Evolutionary conservation across 2,113 vertebrate species (phyloP), one percentile per base, ranked within the genome.

Genomic region (human): DNA sequence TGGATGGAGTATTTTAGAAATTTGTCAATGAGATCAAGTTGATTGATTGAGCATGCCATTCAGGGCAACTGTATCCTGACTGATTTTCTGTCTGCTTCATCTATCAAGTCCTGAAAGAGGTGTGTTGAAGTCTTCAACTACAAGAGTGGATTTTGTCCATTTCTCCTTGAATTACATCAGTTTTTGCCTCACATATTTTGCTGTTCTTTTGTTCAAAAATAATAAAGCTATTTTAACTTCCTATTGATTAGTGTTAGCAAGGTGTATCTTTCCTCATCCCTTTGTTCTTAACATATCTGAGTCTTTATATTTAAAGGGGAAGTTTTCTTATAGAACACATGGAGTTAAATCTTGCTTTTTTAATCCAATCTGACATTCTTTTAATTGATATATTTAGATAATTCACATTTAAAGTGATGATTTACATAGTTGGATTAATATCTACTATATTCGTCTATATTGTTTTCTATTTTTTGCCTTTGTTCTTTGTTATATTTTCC

Each of bases 21-120:
- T 45, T 45, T 90, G 75, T 79, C 95, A 95, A 48, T 92, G 89
- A 94, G 59, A 92, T 79, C 84, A 94, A 66, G 18, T 72, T 97
- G 88, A 96, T 72, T 96, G 88, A 95, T 87, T 94, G 84, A 97
- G 61, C 72, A 87, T 30, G 23, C 43, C 73, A 73, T 95, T 95
- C 79, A 85, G 45, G 59, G 85, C 57, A 95, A 92, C 52, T 95
- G 8, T 43, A 68, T 66, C 43, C 68, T 93, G n/a, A 89, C 40
- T 73, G 93, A 94, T 95, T 92, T 95, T 73, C 95, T 97, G 88
- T 75, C 88, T 80, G 35, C 43, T 85, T 82, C 43, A 83, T 83
- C 93, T 73, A 86, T 82, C 66, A 97, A 9, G 68, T 82, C 23
- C 11, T 82, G 38, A 84, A 83, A 75, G 43, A 89, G 50, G 55